Evolutionary conservation across 2,113 vertebrate species (phyloP).

Genomic region (Malurus alboscapulatus): DNA sequence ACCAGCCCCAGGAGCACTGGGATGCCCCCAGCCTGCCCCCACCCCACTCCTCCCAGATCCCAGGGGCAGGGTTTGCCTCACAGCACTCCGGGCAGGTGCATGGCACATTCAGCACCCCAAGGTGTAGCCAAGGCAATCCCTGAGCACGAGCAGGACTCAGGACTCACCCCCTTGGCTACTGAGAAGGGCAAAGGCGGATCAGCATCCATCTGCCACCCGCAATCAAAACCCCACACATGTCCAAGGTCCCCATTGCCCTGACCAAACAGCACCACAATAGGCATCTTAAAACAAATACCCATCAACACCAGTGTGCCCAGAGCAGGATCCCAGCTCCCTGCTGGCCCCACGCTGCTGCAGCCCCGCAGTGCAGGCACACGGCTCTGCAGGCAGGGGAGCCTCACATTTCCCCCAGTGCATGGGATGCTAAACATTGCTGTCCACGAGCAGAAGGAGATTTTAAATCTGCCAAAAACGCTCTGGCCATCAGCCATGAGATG

Average conservation of each 20-base stretch:
- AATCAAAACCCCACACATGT: not conserved
- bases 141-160: not conserved
- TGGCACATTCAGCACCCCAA: accelerated
- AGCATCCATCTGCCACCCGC: accelerated
- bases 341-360: not conserved
- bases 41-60: not conserved
- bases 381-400: not conserved
- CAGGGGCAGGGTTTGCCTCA: not conserved
- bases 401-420: conserved; percentile 51
- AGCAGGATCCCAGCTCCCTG: not conserved
- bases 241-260: not conserved
- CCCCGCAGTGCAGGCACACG: accelerated
- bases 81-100: not conserved
- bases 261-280: not conserved
- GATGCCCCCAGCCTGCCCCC: accelerated
- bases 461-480: conserved; percentile 27
- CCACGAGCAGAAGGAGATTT: not conserved
- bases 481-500: conserved; percentile 43
- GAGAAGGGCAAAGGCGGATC: not conserved
- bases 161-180: not conserved
- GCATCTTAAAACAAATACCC: not conserved
- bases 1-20: accelerated
- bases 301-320: accelerated
- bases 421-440: not conserved
- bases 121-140: not conserved